Evolutionary conservation across 1,140 invertebrate species (phyloP).

Genomic region (Trichogramma pretiosum): DNA sequence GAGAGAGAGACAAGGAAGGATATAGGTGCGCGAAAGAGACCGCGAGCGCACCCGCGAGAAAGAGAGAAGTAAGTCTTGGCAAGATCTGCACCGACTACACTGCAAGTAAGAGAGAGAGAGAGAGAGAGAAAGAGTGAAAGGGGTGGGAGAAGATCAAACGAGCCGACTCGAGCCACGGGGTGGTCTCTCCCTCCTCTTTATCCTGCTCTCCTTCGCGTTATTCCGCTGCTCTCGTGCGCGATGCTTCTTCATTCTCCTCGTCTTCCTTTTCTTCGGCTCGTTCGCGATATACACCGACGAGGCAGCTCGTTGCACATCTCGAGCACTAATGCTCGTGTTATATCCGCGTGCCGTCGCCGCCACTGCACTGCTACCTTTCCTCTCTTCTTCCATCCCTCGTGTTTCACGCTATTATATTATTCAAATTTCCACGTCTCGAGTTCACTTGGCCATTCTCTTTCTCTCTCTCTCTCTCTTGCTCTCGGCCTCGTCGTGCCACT

Average conservation of each 20-base stretch:
- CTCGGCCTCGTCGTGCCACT: constrained; percentile 24
- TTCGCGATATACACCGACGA: not conserved
- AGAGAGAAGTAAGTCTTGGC: too few relatives aligned
- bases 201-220: constrained; percentile 5
- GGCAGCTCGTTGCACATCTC: constrained; percentile 1
- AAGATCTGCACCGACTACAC: not conserved
- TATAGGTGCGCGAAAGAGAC: constrained; percentile 30
- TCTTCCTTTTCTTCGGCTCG: constrained; percentile 18
- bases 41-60: too few relatives aligned
- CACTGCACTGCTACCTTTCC: constrained; percentile 1
- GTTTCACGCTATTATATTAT: constrained; percentile 38
- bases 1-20: not conserved
- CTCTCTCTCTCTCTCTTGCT: constrained; percentile 19
- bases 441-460: constrained; percentile 29
- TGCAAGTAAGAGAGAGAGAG: constrained; percentile 14
- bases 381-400: constrained; percentile 13
- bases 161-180: constrained; percentile 44
- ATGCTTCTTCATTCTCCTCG: constrained; percentile 22
- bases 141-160: constrained; percentile 46
- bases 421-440: constrained; percentile 41
- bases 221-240: too few relatives aligned
- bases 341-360: constrained; percentile 1
- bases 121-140: constrained; percentile 18
- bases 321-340: not conserved
- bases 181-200: constrained; percentile 40